A percentile compares a stretch with the other conserved stretches of the same genome.
phyloP scores from a whole-genome alignment of 2,113 vertebrate species.

The Jaculus jaculus region DNA sequence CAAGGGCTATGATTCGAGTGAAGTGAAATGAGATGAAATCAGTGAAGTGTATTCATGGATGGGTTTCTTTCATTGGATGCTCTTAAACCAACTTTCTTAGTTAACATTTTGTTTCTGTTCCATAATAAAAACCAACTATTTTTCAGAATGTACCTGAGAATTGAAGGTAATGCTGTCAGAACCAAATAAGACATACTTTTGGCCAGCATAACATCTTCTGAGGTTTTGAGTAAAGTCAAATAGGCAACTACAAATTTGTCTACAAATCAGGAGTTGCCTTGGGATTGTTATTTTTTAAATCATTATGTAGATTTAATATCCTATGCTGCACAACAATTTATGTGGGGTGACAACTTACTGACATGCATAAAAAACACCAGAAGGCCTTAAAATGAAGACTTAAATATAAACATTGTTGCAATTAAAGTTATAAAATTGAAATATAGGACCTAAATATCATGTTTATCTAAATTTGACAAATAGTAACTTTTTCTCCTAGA shows the following conservation, averaged over 20 bases:
- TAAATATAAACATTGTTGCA: slow-evolving; percentile 91
- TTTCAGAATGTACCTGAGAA: background rate
- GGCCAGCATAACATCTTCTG: background rate
- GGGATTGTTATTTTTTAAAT: slow-evolving; percentile 84
- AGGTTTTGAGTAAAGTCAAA: background rate
- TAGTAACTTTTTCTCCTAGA: slow-evolving; percentile 90
- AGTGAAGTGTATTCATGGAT: background rate
- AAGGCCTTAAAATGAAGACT: slow-evolving; percentile 91
- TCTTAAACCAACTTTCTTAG: background rate
- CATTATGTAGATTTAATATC: slow-evolving; percentile 89
- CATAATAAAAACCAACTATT: background rate
- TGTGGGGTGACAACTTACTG: slow-evolving; percentile 89
- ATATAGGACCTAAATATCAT: slow-evolving; percentile 91
- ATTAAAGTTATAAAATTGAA: slow-evolving; percentile 92
- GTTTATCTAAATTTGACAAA: slow-evolving; percentile 90
- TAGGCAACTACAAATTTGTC: background rate
- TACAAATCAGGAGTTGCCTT: background rate
- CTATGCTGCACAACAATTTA: slow-evolving; percentile 90
- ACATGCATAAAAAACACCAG: slow-evolving; percentile 91
- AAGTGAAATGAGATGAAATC: slow-evolving; percentile 27
- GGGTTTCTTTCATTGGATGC: background rate
- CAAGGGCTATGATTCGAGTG: background rate
- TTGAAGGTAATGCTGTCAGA: background rate
- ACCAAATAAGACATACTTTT: background rate
- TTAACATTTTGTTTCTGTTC: background rate